These are phyloP conservation scores for Amyelois transitella DNA, from an alignment of 1,140 invertebrate species.

Conservation along the genomic window DNA sequence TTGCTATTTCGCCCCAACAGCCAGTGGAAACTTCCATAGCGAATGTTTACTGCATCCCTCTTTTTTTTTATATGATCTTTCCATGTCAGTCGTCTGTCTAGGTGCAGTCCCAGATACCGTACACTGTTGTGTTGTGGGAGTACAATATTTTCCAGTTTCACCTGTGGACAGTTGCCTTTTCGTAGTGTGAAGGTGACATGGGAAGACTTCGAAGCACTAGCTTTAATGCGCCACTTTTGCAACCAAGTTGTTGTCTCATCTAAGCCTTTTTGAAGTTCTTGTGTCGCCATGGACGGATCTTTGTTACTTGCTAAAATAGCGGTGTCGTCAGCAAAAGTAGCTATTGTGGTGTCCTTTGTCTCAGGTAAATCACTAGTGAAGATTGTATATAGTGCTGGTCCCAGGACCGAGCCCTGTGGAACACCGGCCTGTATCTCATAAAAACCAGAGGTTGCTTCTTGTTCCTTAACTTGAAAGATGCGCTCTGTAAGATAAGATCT, in stretches of 20 bases:
- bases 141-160: neutral
- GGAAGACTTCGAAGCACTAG: slow-evolving; percentile 12
- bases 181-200: slow-evolving; percentile 19
- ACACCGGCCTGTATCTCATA: no score
- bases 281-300: slow-evolving; percentile 8
- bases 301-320: slow-evolving; percentile 4
- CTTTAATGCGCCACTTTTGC: slow-evolving; percentile 17
- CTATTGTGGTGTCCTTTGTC: neutral
- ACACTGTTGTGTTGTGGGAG: slow-evolving; percentile 2
- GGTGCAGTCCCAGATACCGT: neutral
- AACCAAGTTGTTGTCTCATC: slow-evolving; percentile 15
- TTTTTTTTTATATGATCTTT: slow-evolving; percentile 8
- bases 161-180: slow-evolving; percentile 8
- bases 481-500: no score
- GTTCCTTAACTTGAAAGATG: no score
- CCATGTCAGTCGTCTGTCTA: slow-evolving; percentile 11
- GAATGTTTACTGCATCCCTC: slow-evolving; percentile 3
- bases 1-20: neutral
- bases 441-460: no score
- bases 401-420: no score
- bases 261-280: slow-evolving; percentile 9
- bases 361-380: neutral
- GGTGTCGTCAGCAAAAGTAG: slow-evolving; percentile 13
- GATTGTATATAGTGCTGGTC: no score
- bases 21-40: neutral